Conservation (phyloP, 2,888 invertebrate species). For the Flexamia atlantica region DNA sequence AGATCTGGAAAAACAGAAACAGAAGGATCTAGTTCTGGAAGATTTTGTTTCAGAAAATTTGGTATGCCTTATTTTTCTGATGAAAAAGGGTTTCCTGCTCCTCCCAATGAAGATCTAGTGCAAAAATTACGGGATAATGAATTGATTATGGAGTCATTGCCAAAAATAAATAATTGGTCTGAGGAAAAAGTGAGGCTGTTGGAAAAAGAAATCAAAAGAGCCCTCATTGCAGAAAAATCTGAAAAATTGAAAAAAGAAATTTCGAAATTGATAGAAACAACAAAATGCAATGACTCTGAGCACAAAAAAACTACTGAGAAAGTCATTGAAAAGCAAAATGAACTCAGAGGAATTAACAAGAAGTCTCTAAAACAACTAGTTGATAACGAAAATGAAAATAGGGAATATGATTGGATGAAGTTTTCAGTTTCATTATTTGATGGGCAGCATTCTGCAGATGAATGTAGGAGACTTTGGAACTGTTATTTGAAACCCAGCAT, state of each 20-base stretch:
- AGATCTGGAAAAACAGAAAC: background rate
- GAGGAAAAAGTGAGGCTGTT: constrained; percentile 40
- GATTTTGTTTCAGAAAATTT: constrained; percentile 37
- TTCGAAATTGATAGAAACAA: background rate
- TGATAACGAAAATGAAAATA: constrained; percentile 36
- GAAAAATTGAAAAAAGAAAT: constrained; percentile 37
- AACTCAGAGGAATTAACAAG: constrained; percentile 10
- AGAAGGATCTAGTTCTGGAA: constrained; percentile 2
- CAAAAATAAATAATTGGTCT: constrained; percentile 45
- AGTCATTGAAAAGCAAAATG: background rate
- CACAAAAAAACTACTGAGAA: background rate
- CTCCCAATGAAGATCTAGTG: constrained; percentile 8
- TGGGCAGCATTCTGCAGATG: constrained; percentile 78
- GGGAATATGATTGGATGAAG: constrained; percentile 62
- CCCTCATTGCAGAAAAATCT: constrained; percentile 48
- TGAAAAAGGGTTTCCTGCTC: background rate
- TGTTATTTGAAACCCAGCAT: constrained; percentile 83
- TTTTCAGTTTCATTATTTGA: constrained; percentile 48
- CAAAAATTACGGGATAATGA: constrained; percentile 14
- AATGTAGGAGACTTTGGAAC: constrained; percentile 85
- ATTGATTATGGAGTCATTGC: background rate
- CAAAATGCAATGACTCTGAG: background rate
- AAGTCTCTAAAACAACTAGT: constrained; percentile 45
- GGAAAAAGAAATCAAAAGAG: constrained; percentile 56
- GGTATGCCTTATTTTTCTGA: constrained; percentile 37